Evolutionary conservation across 2,797 vertebrate genomes (phyloP).

Genomic region (Helarctos malayanus): DNA sequence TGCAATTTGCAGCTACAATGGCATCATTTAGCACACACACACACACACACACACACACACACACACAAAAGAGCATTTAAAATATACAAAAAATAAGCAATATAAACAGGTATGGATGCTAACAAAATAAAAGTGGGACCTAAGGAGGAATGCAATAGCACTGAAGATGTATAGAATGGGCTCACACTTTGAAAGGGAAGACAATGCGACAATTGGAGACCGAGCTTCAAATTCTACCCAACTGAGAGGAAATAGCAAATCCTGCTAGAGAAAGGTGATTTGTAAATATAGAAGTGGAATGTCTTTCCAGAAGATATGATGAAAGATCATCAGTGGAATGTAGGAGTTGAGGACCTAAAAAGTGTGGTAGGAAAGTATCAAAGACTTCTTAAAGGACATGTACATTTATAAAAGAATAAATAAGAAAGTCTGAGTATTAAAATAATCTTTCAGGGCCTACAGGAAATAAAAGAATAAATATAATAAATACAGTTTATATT

Average conservation of each 20-base stretch:
- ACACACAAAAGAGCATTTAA: conserved; percentile 1
- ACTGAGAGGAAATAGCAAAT: conserved; percentile 3
- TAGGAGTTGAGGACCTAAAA: conserved; percentile 3
- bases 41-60: too few species aligned
- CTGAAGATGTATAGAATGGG: neutral
- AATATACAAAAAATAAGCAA: neutral
- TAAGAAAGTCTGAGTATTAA: neutral
- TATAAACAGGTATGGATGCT: neutral
- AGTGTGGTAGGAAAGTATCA: neutral
- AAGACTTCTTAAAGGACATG: conserved; percentile 2
- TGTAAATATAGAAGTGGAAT: conserved; percentile 13
- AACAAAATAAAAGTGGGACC: conserved; percentile 17
- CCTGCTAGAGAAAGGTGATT: neutral
- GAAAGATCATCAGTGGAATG: neutral
- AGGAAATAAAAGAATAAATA: conserved; percentile 41
- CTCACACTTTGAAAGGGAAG: neutral
- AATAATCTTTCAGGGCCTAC: neutral
- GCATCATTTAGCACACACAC: neutral
- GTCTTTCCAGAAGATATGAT: neutral
- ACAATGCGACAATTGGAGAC: neutral
- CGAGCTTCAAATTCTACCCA: neutral
- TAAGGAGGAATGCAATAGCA: neutral
- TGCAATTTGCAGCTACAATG: neutral
- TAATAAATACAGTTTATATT: conserved; percentile 4
- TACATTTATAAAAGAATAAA: neutral